Percentiles rank a stretch among this genome's conserved stretches.
These are phyloP conservation scores for Tangachromis dhanisi DNA, from an alignment of 2,113 vertebrate species.

Conservation along the genomic window DNA sequence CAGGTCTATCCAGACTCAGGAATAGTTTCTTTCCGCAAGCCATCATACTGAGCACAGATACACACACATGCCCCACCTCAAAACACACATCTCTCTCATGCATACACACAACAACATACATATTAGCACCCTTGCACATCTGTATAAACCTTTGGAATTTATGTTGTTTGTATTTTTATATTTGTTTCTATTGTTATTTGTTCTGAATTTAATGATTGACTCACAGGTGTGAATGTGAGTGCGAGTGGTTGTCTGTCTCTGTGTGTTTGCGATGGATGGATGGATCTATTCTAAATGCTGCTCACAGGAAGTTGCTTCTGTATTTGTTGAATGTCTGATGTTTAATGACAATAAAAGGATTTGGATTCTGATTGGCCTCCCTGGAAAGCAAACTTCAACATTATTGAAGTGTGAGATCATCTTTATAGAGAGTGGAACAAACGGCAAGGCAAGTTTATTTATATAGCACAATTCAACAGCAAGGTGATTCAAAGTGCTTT, in stretches of 20 bases:
- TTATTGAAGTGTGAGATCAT: neutral
- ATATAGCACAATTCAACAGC: rapidly evolving
- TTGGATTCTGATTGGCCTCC: neutral
- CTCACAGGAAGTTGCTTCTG: neutral
- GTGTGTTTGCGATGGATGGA: neutral
- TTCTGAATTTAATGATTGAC: neutral
- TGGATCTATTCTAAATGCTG: neutral
- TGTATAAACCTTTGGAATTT: neutral
- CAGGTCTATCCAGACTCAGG: neutral
- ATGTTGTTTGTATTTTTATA: neutral
- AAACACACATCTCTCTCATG: neutral
- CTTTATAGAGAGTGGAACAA: neutral
- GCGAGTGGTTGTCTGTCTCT: neutral
- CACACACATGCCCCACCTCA: neutral
- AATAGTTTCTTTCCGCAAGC: neutral
- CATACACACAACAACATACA: neutral
- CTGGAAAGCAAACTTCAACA: neutral
- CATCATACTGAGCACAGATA: neutral
- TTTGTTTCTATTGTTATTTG: neutral
- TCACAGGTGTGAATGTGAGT: neutral
- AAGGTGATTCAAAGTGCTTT: neutral
- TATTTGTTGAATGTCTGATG: neutral
- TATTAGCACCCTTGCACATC: neutral
- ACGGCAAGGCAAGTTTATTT: neutral
- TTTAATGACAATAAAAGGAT: neutral